A percentile compares a stretch with the other conserved stretches of the same genome.
These are phyloP conservation scores for Ginglymostoma cirratum DNA, from an alignment of 2,113 vertebrate species.

Conservation along the genomic window DNA sequence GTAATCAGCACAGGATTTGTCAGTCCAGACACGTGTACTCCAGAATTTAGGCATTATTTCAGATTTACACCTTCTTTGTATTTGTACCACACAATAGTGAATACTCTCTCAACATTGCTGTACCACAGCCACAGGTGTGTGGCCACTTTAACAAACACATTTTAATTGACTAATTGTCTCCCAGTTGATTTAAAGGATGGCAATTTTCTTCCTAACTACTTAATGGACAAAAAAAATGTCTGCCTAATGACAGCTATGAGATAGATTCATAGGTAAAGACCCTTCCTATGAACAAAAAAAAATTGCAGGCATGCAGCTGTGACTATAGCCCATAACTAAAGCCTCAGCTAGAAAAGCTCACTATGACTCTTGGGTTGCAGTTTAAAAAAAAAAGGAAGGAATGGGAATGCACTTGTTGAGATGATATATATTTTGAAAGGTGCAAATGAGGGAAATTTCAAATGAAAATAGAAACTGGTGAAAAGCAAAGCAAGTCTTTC, in stretches of 20 bases:
- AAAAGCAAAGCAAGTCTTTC: background rate
- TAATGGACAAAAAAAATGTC: background rate
- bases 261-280: background rate
- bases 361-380: background rate
- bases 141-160: background rate
- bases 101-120: background rate
- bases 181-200: background rate
- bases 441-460: background rate
- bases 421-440: background rate
- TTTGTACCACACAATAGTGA: background rate
- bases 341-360: background rate
- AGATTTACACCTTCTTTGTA: background rate
- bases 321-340: background rate
- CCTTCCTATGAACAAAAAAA: background rate
- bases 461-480: background rate
- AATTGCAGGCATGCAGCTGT: background rate
- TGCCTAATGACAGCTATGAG: background rate
- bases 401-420: too few relatives aligned
- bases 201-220: background rate
- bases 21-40: background rate
- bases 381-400: background rate
- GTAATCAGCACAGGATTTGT: background rate
- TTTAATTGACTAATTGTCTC: background rate
- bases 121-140: background rate
- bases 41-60: background rate